phyloP scores from a whole-genome alignment of 2,888 invertebrate genomes.

The Encarsia formosa region DNA sequence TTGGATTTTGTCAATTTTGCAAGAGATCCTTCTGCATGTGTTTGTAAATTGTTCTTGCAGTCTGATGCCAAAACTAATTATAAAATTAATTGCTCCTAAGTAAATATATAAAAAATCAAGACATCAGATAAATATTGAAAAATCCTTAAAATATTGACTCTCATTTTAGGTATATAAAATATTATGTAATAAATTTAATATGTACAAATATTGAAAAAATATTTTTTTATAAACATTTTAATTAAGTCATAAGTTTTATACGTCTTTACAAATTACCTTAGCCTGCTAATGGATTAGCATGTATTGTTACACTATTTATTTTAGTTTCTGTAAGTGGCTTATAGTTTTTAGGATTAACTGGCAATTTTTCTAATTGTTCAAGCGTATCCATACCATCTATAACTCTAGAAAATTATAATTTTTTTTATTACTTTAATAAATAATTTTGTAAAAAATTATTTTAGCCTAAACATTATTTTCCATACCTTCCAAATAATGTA shows the following conservation, averaged over 20 bases:
- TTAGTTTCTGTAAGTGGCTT: constrained; percentile 81
- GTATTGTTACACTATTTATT: constrained; percentile 88
- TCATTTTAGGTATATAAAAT: too few species aligned
- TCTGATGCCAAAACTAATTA: too few species aligned
- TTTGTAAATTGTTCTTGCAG: too few species aligned
- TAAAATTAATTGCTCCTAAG: too few species aligned
- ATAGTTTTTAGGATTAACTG: constrained; percentile 91
- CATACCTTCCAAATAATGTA: constrained; percentile 90
- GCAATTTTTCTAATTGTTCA: constrained; percentile 92
- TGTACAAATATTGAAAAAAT: constrained; percentile 11
- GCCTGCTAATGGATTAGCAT: constrained; percentile 94
- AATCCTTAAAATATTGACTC: too few species aligned
- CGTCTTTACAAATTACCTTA: constrained; percentile 42
- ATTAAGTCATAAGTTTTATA: constrained; percentile 5
- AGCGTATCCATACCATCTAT: constrained; percentile 96
- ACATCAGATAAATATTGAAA: too few species aligned
- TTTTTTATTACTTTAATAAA: constrained; percentile 9
- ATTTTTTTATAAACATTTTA: constrained; percentile 4
- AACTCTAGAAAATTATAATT: constrained; percentile 62
- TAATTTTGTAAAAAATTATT: background rate
- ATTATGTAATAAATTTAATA: too few species aligned
- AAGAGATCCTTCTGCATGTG: too few species aligned
- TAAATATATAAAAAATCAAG: too few species aligned
- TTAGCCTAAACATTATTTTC: background rate
- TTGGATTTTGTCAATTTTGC: too few species aligned